A percentile compares a stretch with the other conserved stretches of the same genome.
These are phyloP conservation scores for Bimastos eiseni DNA, from an alignment of 2,888 invertebrate species.

Conservation along the genomic window DNA sequence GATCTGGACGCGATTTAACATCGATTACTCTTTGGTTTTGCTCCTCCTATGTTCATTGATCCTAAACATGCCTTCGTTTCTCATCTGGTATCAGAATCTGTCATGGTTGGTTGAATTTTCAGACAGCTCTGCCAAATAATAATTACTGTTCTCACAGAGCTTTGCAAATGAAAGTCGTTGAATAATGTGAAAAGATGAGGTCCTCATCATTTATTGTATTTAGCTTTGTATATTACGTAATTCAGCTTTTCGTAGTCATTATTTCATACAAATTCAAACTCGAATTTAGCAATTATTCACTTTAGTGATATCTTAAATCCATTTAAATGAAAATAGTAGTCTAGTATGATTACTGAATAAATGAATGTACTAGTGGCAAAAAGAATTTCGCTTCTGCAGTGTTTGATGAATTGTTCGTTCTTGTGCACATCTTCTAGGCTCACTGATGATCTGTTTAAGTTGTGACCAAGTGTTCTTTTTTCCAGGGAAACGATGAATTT, in stretches of 20 bases:
- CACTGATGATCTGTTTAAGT: neutral
- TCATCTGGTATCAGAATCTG: slow-evolving; percentile 38
- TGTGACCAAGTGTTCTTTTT: neutral
- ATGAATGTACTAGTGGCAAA: no score
- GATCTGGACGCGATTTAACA: slow-evolving; percentile 39
- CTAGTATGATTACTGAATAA: no score
- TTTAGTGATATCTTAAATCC: no score
- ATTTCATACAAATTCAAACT: no score
- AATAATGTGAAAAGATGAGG: no score
- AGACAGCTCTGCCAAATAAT: neutral
- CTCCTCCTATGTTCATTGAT: slow-evolving; percentile 36
- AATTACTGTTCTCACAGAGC: neutral
- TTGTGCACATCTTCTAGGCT: neutral
- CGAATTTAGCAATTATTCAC: no score
- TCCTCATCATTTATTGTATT: no score
- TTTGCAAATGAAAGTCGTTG: neutral
- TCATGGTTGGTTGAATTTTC: slow-evolving; percentile 19
- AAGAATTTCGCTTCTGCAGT: no score
- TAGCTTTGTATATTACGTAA: no score
- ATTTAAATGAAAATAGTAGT: no score
- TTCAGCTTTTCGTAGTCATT: no score
- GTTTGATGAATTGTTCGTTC: no score
- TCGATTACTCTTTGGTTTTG: slow-evolving; percentile 39
- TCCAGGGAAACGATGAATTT: slow-evolving; percentile 31
- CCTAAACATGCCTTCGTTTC: slow-evolving; percentile 39